Conservation (phyloP, 2,888 invertebrate species). For the Megalurothrips usitatus region DNA sequence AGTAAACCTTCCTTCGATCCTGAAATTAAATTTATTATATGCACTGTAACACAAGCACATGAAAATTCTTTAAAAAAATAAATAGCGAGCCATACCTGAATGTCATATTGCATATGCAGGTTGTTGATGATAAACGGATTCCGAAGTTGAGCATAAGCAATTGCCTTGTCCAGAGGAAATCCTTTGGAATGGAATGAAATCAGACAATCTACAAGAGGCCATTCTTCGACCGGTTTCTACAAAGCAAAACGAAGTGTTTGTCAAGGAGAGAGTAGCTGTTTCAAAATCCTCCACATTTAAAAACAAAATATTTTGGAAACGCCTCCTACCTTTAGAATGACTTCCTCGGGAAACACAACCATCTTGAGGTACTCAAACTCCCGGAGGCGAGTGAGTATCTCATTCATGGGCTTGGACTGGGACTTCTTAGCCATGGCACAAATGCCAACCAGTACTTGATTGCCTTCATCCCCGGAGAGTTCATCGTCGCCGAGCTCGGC, state of each 20-base stretch:
- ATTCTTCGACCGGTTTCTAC: constrained; percentile 90
- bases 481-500: constrained; percentile 64
- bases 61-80: constrained; percentile 30
- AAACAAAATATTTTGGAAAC: background rate
- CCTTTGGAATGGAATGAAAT: constrained; percentile 98
- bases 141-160: constrained; percentile 87
- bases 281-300: background rate
- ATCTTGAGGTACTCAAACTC: constrained; percentile 96
- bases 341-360: constrained; percentile 91
- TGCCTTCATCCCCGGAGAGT: constrained; percentile 57
- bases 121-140: constrained; percentile 98
- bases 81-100: constrained; percentile 67
- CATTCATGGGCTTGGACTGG: constrained; percentile 98
- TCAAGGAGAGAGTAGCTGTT: background rate
- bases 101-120: constrained; percentile 96
- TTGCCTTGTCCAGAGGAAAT: constrained; percentile 96
- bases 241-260: background rate
- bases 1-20: constrained; percentile 91
- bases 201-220: constrained; percentile 96
- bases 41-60: constrained; percentile 20
- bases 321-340: constrained; percentile 74
- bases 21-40: constrained; percentile 45
- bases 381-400: constrained; percentile 90
- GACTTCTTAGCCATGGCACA: constrained; percentile 99
- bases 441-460: constrained; percentile 94